Conservation (phyloP, 2,888 invertebrate genomes). For the Electrophaes corylata region DNA sequence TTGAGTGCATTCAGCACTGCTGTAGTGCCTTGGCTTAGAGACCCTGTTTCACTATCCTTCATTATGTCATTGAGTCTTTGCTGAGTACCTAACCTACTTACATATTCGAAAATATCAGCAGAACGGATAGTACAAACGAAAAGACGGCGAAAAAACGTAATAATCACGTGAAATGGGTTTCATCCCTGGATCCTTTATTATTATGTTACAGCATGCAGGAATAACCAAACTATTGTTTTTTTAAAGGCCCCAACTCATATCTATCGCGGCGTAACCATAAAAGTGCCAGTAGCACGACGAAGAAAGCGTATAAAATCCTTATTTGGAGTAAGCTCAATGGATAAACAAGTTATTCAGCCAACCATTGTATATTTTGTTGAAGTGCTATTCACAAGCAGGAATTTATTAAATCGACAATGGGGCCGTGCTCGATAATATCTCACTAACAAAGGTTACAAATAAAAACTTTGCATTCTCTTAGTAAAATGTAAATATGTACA, state of each 20-base stretch:
- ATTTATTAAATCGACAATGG: conserved; percentile 7
- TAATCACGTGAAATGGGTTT: no score
- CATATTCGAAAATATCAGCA: no score
- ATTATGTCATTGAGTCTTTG: background rate
- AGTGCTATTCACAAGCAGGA: background rate
- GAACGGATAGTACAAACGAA: no score
- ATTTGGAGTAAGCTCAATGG: background rate
- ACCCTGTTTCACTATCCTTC: background rate
- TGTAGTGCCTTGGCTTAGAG: background rate
- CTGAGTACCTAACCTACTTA: background rate
- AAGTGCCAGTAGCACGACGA: background rate
- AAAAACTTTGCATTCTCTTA: background rate
- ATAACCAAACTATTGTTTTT: no score
- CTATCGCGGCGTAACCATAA: background rate
- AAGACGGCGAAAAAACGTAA: no score
- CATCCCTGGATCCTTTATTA: no score
- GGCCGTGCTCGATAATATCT: background rate
- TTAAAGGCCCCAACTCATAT: no score
- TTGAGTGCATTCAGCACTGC: background rate
- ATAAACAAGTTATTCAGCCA: conserved; percentile 1
- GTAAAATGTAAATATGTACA: no score
- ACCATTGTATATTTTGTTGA: conserved; percentile 7
- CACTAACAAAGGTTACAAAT: background rate
- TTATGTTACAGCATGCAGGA: no score
- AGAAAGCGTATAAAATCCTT: background rate